Base-by-base conservation (phyloP, 2,113 vertebrate genomes). In the Baryphthengus martii region DNA sequence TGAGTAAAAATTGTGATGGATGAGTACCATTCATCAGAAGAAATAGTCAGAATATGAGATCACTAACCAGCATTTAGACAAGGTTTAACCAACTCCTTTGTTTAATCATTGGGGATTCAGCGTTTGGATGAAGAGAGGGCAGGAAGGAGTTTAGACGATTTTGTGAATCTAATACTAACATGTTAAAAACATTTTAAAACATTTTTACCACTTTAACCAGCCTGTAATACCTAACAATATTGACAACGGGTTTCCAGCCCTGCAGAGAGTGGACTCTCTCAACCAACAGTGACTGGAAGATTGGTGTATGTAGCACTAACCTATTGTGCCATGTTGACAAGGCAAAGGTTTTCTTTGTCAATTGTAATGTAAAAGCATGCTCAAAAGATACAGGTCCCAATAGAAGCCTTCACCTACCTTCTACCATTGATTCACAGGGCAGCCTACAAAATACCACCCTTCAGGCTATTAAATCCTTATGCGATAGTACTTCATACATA, bases 31-130 rank as follows among this genome's bases (percentile, higher is more conserved):
- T 85, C 88, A 92, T 75, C 80, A 90, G 40, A 24, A 89, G 66
- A 94, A 96, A 95, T 26, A 96, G 93, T 78, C 86, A 92, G 93
- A 97, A 94, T 66, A 97, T 93, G 94, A 92, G 84, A 79, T 96
- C 95, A 94, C 76, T 94, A 92, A 94, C 80, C 83, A 94, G 70
- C 59, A 95, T 84, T 80, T 67, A 95, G 89, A 89, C 95, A 96
- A 61, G 61, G 37, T 71, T 94, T 89, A 90, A 85, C 83, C 92
- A 93, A 92, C 76, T 85, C 88, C 73, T 58, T 87, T 66, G 39
- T 90, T 96, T 90, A 94, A 85, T 73, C 95, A 91, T 11, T 65
- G 40, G 65, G 73, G 76, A 95, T 68, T 97, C 70, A 68, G 52
- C 49, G 76, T 87, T 73, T 87, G 76, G 68, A 77, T 18, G 44